Evolutionary conservation across 1,140 invertebrate genomes (phyloP).

Genomic region (Drosophila nebulosa): DNA sequence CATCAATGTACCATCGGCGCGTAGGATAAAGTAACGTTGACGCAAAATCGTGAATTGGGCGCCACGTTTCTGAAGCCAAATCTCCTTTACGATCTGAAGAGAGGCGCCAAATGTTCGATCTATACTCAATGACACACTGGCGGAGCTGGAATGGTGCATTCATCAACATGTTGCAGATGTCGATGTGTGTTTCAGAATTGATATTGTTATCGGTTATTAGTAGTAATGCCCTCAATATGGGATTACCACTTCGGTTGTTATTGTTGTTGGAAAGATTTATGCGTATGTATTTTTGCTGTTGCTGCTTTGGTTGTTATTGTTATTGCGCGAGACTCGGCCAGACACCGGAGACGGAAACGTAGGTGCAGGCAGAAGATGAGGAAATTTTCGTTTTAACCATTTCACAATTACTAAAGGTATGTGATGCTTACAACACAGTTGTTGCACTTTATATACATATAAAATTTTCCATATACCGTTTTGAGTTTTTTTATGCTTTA

Average conservation of each 20-base stretch:
- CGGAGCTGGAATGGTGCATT: slow-evolving; percentile 2
- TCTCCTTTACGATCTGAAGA: slow-evolving; percentile 87
- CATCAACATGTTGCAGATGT: slow-evolving; percentile 17
- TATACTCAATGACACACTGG: slow-evolving; percentile 6
- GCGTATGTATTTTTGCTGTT: slow-evolving; percentile 33
- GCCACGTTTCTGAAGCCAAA: slow-evolving; percentile 91
- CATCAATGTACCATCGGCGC: slow-evolving; percentile 95
- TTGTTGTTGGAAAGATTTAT: slow-evolving; percentile 42
- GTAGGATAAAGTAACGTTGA: slow-evolving; percentile 96
- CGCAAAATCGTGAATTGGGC: slow-evolving; percentile 99
- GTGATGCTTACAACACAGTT: slow-evolving; percentile 43
- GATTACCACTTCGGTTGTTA: slow-evolving; percentile 9
- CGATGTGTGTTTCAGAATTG: neutral
- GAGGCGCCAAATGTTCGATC: slow-evolving; percentile 10
- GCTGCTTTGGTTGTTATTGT: too few relatives aligned
- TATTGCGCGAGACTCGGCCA: slow-evolving; percentile 37
- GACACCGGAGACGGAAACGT: slow-evolving; percentile 42
- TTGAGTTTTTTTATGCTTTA: slow-evolving; percentile 67
- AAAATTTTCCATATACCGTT: slow-evolving; percentile 56
- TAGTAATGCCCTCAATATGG: neutral
- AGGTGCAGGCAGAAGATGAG: slow-evolving; percentile 27
- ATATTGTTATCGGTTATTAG: neutral
- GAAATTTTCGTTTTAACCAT: slow-evolving; percentile 29
- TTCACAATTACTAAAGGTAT: slow-evolving; percentile 15
- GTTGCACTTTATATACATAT: slow-evolving; percentile 38